These are phyloP conservation scores for Lithosia quadra DNA, from an alignment of 2,888 invertebrate genomes.

Conservation along the genomic window DNA sequence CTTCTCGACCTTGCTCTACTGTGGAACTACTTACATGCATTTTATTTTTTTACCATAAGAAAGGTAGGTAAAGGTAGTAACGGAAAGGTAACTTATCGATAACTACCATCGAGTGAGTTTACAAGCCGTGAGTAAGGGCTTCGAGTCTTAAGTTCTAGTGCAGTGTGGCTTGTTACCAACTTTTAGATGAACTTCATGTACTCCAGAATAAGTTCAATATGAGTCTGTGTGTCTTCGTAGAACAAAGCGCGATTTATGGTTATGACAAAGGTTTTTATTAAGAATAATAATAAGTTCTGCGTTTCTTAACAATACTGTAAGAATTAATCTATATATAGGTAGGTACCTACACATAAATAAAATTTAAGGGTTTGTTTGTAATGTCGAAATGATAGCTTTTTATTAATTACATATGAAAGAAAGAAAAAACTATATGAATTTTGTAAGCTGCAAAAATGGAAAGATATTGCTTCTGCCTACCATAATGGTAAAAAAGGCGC, in stretches of 20 bases:
- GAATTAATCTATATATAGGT: neutral
- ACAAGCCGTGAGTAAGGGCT: constrained; percentile 5
- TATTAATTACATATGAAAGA: no score
- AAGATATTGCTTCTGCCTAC: no score
- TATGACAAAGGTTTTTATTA: neutral
- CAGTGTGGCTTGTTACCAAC: constrained; percentile 29
- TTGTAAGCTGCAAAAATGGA: no score
- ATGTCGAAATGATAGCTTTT: neutral
- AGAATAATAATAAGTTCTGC: neutral
- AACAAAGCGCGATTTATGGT: constrained; percentile 21
- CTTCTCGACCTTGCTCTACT: no score
- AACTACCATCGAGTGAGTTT: neutral
- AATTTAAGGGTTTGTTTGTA: no score
- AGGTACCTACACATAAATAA: no score
- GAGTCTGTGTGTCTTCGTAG: constrained; percentile 20
- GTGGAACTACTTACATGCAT: no score
- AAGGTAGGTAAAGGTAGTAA: no score
- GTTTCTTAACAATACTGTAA: neutral
- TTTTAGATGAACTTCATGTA: constrained; percentile 27
- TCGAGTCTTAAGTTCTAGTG: constrained; percentile 18
- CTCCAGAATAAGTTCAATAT: constrained; percentile 23
- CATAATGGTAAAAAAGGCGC: no score
- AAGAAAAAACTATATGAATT: no score
- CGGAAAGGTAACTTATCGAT: neutral
- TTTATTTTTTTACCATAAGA: no score